phyloP scores from a whole-genome alignment of 2,888 invertebrate species.

The Dicycla oo region DNA sequence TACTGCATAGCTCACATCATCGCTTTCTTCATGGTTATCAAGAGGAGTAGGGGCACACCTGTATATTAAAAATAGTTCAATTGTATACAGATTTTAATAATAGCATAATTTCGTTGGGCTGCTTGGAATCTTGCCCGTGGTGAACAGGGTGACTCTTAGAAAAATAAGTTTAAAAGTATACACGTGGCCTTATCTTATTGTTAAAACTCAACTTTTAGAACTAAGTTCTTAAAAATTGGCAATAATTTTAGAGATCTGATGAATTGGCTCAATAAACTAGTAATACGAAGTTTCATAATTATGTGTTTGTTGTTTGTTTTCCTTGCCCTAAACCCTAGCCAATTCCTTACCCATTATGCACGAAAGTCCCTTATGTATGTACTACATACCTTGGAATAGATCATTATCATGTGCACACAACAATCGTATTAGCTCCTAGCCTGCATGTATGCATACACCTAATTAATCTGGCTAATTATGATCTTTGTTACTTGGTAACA shows the following conservation, averaged over 20 bases:
- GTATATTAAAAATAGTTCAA: conserved; percentile 81
- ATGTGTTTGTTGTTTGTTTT: conserved; percentile 34
- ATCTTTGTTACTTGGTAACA: background rate
- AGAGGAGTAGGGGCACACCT: conserved; percentile 89
- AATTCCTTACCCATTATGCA: background rate
- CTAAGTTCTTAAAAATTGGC: conserved; percentile 25
- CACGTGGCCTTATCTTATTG: conserved; percentile 6
- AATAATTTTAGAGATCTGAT: conserved; percentile 19
- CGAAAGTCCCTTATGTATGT: too few species aligned
- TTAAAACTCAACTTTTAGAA: conserved; percentile 13
- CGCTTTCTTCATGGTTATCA: conserved; percentile 88
- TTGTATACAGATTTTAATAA: conserved; percentile 30
- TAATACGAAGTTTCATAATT: conserved; percentile 12
- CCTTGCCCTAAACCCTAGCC: background rate
- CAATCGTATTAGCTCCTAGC: background rate
- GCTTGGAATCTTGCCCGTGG: conserved; percentile 22
- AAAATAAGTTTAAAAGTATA: conserved; percentile 18
- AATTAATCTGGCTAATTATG: background rate
- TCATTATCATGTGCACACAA: too few species aligned
- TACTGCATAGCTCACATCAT: conserved; percentile 85
- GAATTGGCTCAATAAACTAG: conserved; percentile 53
- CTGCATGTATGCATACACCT: background rate
- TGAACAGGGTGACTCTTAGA: conserved; percentile 41
- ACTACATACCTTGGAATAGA: too few species aligned
- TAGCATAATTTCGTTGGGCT: conserved; percentile 20